These are phyloP conservation scores for Leptobrachium ailaonicum DNA, from an alignment of 2,113 vertebrate genomes.

Conservation along the genomic window DNA sequence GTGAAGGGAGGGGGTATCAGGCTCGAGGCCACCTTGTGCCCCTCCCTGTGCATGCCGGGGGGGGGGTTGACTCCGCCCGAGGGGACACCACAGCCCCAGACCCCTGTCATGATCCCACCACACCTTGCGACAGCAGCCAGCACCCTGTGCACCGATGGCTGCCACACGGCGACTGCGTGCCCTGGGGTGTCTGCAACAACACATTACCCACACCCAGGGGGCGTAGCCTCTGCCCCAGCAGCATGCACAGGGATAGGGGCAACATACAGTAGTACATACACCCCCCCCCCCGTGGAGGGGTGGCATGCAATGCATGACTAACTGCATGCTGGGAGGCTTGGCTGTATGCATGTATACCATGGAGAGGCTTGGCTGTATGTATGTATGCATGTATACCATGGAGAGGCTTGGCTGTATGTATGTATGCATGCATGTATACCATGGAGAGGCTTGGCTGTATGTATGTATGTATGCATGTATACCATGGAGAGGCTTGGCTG, in stretches of 20 bases:
- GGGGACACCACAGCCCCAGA: slow-evolving; percentile 21
- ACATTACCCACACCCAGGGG: slow-evolving; percentile 38
- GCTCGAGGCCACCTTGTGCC: not conserved
- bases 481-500: no score
- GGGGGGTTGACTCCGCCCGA: slow-evolving; percentile 1
- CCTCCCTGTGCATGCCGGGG: slow-evolving; percentile 1
- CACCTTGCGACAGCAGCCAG: slow-evolving; percentile 79
- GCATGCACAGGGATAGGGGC: slow-evolving; percentile 14
- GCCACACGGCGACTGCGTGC: slow-evolving; percentile 47
- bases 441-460: no score
- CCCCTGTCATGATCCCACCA: slow-evolving; percentile 60
- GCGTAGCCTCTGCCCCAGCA: slow-evolving; percentile 17
- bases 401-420: no score
- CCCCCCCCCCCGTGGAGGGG: not conserved
- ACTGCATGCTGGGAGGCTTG: no score
- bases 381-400: no score
- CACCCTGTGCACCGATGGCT: slow-evolving; percentile 72
- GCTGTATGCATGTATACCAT: no score
- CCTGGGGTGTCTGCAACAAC: slow-evolving; percentile 53
- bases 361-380: no score
- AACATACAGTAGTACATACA: not conserved
- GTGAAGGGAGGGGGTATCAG: slow-evolving; percentile 6
- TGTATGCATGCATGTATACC: no score
- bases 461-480: no score
- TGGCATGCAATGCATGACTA: not conserved